Conservation (phyloP, 2,888 invertebrate genomes). For the Eurois occulta region DNA sequence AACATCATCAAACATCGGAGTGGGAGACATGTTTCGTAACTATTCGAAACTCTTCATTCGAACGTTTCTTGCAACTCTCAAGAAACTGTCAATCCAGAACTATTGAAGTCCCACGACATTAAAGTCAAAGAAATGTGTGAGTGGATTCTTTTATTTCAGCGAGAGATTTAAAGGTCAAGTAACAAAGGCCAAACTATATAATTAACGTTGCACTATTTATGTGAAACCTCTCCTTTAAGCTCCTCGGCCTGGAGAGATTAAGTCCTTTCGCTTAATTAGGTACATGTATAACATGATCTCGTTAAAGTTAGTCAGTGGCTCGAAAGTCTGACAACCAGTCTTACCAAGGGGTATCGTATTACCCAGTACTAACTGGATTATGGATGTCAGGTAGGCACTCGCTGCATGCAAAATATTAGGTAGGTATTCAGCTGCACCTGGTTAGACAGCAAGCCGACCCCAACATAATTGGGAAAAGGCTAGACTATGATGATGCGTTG, state of each 20-base stretch:
- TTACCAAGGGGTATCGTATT: background rate
- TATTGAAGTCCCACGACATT: no score
- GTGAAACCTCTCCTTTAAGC: background rate
- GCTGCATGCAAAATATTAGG: background rate
- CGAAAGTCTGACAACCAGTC: background rate
- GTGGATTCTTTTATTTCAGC: background rate
- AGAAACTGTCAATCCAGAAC: no score
- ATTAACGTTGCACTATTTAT: constrained; percentile 5
- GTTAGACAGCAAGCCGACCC: background rate
- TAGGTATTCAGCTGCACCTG: background rate
- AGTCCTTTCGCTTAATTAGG: background rate
- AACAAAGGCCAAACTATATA: background rate
- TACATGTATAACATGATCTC: background rate
- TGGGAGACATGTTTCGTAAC: background rate
- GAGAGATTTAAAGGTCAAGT: background rate
- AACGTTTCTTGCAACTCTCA: no score
- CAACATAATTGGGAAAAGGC: background rate
- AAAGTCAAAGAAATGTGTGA: background rate
- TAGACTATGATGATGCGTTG: background rate
- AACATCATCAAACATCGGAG: no score
- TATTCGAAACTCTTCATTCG: background rate
- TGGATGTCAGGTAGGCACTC: background rate
- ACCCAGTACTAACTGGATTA: background rate
- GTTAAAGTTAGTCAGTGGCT: background rate
- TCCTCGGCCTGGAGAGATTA: background rate